Evolutionary conservation across 2,797 vertebrate genomes (phyloP), one percentile per base, ranked within the genome.

Genomic region (Myripristis murdjan): DNA sequence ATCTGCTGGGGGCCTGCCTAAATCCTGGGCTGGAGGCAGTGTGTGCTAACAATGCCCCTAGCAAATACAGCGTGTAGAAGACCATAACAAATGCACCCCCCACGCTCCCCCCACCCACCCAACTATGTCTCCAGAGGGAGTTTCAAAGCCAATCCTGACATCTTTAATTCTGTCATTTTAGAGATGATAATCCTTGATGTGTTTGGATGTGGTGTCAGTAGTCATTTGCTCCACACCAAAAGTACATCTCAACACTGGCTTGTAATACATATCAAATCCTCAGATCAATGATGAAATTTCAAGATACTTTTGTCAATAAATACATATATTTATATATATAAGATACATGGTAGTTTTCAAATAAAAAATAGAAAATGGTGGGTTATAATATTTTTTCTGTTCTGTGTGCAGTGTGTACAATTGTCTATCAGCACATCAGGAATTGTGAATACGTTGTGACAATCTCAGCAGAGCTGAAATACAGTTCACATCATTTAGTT

Each of bases 41-140:
- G 93, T 91, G 49, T 91, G 92, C 90, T 97, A 98, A 98, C 95
- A 92, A 97, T 95, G 96, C 95, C 96, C 96, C 93, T 88, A 96
- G 97, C 96, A 97, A 95, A 96, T 95, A 95, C 94, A 93, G 84
- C 93, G 91, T 94, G 94, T 93, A 87, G 92, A 89, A 90, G 92
- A 91, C 91, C 89, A 89, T 86, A 80, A 86, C 84, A 92, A 80
- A 94, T 95, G 69, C 79, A 81, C 91, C 79, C 83, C 65, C 79
- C 28, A 31, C 28, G 6, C 28, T 31, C 4, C 33, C 2, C 78
- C 85, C 11, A 91, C 91, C 68, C 75, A 81, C 92, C 75, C 86
- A 72, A 76, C 82, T n/a, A 39, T 1, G 71, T 83, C 60, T 80
- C 82, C 88, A 52, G 86, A 90, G 89, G 88, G 73, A 8, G 77